Conservation (phyloP, 2,888 invertebrate species). For the Phragmatobia fuliginosa region DNA sequence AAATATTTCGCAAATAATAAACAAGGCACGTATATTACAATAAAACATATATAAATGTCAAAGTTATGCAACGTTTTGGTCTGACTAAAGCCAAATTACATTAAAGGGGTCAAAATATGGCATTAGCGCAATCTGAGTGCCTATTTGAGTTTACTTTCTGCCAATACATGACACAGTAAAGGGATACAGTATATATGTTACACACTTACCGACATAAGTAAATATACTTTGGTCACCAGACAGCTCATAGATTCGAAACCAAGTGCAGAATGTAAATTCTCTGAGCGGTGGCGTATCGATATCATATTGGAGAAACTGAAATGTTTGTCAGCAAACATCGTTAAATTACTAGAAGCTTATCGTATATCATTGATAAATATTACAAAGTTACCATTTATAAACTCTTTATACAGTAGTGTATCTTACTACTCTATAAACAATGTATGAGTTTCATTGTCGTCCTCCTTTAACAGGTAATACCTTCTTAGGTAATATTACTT, state of each 20-base stretch:
- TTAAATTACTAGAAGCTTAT: neutral
- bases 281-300: conserved; percentile 90
- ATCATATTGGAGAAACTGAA: conserved; percentile 88
- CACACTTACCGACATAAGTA: conserved; percentile 74
- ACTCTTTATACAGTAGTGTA: neutral
- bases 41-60: conserved; percentile 6
- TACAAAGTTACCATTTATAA: neutral
- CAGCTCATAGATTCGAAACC: conserved; percentile 90
- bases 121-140: conserved; percentile 59
- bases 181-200: conserved; percentile 12
- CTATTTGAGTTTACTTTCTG: neutral
- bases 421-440: neutral
- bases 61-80: conserved; percentile 55
- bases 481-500: too few relatives aligned
- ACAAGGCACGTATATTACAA: neutral
- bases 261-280: conserved; percentile 93
- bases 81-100: conserved; percentile 57
- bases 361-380: neutral
- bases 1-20: neutral
- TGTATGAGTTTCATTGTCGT: too few relatives aligned
- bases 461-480: too few relatives aligned
- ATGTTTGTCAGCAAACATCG: conserved; percentile 20
- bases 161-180: neutral
- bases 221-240: conserved; percentile 73
- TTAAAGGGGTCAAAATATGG: conserved; percentile 65